Evolutionary conservation across 2,797 vertebrate species (phyloP).

Genomic region (Bucorvus abyssinicus): DNA sequence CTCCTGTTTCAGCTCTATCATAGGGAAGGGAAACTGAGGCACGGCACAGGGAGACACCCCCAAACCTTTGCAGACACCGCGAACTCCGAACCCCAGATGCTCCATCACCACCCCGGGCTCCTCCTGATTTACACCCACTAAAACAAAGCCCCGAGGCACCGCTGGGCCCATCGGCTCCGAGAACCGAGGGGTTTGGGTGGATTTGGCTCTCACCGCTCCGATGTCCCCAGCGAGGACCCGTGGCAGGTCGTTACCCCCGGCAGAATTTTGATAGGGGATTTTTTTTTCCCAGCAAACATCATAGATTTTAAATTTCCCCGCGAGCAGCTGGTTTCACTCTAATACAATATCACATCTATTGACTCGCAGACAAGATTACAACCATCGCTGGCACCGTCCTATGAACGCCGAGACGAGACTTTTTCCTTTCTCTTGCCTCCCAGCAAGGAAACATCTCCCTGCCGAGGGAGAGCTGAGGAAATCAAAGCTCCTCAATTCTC

Average conservation of each 20-base stretch:
- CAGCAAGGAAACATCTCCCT: background rate
- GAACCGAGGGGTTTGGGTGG: fast-evolving
- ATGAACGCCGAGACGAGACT: fast-evolving
- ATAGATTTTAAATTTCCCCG: fast-evolving
- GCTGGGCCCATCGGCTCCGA: fast-evolving
- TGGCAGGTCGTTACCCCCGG: fast-evolving
- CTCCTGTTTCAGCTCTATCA: background rate
- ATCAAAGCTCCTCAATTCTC: background rate
- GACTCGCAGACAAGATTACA: fast-evolving
- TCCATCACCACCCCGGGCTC: background rate
- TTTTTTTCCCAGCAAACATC: background rate
- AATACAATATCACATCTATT: background rate
- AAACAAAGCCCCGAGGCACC: background rate
- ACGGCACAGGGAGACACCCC: fast-evolving
- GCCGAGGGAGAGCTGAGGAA: background rate
- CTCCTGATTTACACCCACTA: background rate
- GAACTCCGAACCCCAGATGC: background rate
- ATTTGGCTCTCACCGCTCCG: fast-evolving
- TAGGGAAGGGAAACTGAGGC: background rate
- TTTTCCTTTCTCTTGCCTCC: background rate
- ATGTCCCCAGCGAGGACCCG: fast-evolving
- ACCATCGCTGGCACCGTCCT: fast-evolving
- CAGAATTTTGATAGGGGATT: background rate
- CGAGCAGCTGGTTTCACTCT: background rate
- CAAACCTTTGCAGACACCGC: background rate